Percentiles rank a stretch among this genome's conserved stretches.
Evolutionary conservation across 2,888 invertebrate genomes (phyloP).

Genomic region (Aquatica leii): DNA sequence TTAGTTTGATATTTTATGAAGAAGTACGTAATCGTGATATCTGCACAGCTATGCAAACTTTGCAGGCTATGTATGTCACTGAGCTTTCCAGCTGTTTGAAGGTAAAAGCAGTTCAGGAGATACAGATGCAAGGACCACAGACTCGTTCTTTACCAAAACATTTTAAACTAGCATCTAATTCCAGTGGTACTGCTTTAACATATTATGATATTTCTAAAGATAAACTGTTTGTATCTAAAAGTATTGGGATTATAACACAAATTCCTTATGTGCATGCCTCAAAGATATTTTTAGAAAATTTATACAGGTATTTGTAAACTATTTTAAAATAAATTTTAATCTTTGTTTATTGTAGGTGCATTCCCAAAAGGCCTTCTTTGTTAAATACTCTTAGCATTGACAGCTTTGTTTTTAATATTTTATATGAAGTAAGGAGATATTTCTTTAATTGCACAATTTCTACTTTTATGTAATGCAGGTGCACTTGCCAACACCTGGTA

Average conservation of each 20-base stretch:
- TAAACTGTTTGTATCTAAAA: constrained; percentile 94
- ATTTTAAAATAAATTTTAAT: constrained; percentile 43
- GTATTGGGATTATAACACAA: constrained; percentile 91
- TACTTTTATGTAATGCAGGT: constrained; percentile 42
- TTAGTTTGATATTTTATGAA: constrained; percentile 95
- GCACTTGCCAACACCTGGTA: constrained; percentile 83
- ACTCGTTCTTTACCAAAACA: constrained; percentile 89
- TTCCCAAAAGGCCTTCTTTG: constrained; percentile 79
- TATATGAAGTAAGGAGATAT: constrained; percentile 83
- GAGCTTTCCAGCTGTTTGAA: constrained; percentile 85
- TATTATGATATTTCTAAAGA: constrained; percentile 95
- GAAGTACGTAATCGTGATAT: constrained; percentile 92
- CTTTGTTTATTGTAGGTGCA: constrained; percentile 68
- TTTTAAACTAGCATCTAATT: constrained; percentile 74
- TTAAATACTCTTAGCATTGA: constrained; percentile 78
- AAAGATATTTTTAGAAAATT: constrained; percentile 84
- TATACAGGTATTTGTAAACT: constrained; percentile 73
- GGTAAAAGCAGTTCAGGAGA: constrained; percentile 68
- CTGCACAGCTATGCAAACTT: constrained; percentile 94
- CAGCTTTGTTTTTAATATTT: constrained; percentile 93
- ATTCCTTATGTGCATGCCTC: constrained; percentile 90
- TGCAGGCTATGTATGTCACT: constrained; percentile 93
- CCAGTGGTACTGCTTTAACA: constrained; percentile 67
- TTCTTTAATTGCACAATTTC: neutral
- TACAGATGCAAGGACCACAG: constrained; percentile 69